A percentile compares a stretch with the other conserved stretches of the same genome.
phyloP scores from a whole-genome alignment of 2,797 vertebrate genomes.

The Lateolabrax maculatus region DNA sequence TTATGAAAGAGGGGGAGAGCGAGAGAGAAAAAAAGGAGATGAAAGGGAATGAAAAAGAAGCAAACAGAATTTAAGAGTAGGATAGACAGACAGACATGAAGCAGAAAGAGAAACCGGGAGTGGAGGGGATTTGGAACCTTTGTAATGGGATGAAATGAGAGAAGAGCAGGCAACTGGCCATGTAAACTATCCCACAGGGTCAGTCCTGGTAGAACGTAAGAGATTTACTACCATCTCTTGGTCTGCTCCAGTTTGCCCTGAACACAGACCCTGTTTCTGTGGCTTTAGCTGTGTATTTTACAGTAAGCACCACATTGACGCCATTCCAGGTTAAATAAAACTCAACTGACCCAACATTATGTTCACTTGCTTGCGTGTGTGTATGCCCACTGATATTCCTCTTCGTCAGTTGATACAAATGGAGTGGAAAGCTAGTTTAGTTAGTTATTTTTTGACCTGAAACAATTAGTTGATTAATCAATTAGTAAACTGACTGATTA shows the following conservation, averaged over 20 bases:
- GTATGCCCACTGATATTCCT: background rate
- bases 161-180: constrained; percentile 59
- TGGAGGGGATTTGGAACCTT: constrained; percentile 61
- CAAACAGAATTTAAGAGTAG: constrained; percentile 63
- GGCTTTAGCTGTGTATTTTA: constrained; percentile 45
- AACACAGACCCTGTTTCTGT: constrained; percentile 36
- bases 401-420: constrained; percentile 9
- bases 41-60: constrained; percentile 64
- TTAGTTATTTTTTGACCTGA: no score
- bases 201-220: constrained; percentile 52
- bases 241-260: constrained; percentile 35
- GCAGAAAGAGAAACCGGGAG: constrained; percentile 67
- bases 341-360: constrained; percentile 20
- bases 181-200: constrained; percentile 78
- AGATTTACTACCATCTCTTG: constrained; percentile 73
- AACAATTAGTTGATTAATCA: background rate
- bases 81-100: constrained; percentile 67
- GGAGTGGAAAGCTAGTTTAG: background rate
- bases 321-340: constrained; percentile 42
- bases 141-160: constrained; percentile 73
- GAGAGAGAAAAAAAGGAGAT: constrained; percentile 65
- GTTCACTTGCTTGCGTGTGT: constrained; percentile 17
- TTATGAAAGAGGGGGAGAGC: constrained; percentile 45
- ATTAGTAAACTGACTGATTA: background rate
- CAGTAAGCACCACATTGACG: constrained; percentile 37